Evolutionary conservation across 2,113 vertebrate genomes (phyloP).

Genomic region (Neolamprologus longior): DNA sequence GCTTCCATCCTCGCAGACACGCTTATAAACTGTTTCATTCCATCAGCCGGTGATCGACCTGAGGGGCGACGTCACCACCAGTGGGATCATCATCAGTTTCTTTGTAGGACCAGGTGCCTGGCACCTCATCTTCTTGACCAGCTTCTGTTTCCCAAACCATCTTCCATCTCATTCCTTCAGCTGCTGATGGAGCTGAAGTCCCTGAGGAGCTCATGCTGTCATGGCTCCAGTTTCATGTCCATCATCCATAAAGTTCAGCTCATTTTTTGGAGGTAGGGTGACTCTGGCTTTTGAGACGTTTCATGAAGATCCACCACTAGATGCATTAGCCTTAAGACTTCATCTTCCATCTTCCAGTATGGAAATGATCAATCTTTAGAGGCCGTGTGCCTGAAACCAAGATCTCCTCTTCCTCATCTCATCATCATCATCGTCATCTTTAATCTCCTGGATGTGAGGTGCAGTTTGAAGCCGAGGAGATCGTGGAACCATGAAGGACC

Average conservation of each 20-base stretch:
- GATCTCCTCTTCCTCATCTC: background rate
- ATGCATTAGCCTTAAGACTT: slow-evolving; percentile 18
- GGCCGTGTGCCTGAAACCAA: background rate
- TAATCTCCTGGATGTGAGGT: background rate
- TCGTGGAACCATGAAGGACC: background rate
- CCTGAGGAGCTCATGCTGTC: background rate
- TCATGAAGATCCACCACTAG: background rate
- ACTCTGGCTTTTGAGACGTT: background rate
- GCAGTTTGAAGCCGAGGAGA: background rate
- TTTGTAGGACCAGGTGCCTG: background rate
- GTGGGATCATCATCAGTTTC: background rate
- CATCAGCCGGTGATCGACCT: background rate
- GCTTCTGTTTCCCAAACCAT: background rate
- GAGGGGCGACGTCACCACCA: background rate
- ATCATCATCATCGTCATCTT: background rate
- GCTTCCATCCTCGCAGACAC: background rate
- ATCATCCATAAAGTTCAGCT: background rate
- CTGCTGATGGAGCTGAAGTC: background rate
- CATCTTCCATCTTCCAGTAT: background rate
- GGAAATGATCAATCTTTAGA: background rate
- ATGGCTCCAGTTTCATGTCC: background rate
- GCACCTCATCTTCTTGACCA: background rate
- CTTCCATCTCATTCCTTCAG: background rate
- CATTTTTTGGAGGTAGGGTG: background rate
- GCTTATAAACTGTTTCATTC: background rate